Percentiles rank a stretch among this genome's conserved stretches.
Conservation (phyloP, 2,113 vertebrate species). For the Salminus brasiliensis region DNA sequence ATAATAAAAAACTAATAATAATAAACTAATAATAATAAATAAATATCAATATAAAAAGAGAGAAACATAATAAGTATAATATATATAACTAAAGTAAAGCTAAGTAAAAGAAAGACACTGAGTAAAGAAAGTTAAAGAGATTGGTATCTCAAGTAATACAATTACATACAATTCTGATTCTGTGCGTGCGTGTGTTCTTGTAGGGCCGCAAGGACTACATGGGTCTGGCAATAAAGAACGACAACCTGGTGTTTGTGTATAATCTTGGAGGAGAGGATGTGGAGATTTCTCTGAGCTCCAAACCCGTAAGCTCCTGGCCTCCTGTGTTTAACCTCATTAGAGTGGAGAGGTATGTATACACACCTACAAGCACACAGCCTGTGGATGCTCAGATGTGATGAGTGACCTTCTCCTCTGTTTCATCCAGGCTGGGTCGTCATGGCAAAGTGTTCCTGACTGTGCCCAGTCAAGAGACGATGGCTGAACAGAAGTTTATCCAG, state of each 20-base stretch:
- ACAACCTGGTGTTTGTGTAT: constrained; percentile 92
- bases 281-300: constrained; percentile 92
- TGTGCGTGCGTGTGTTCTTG: constrained; percentile 30
- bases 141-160: no score
- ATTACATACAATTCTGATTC: no score
- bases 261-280: constrained; percentile 89
- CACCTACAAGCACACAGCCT: constrained; percentile 2
- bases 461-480: constrained; percentile 85
- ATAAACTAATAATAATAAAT: no score
- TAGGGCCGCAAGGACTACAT: constrained; percentile 91
- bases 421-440: constrained; percentile 86
- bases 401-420: constrained; percentile 7
- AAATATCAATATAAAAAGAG: no score
- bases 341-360: constrained; percentile 86
- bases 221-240: constrained; percentile 94
- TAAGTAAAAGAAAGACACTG: no score
- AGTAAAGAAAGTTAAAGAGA: no score
- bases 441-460: constrained; percentile 94
- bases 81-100: no score
- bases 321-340: constrained; percentile 93
- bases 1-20: no score
- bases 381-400: no score
- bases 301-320: constrained; percentile 94
- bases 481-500: constrained; percentile 98
- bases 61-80: no score